phyloP scores from a whole-genome alignment of 2,797 vertebrate genomes.

The Aphelocoma californica region DNA sequence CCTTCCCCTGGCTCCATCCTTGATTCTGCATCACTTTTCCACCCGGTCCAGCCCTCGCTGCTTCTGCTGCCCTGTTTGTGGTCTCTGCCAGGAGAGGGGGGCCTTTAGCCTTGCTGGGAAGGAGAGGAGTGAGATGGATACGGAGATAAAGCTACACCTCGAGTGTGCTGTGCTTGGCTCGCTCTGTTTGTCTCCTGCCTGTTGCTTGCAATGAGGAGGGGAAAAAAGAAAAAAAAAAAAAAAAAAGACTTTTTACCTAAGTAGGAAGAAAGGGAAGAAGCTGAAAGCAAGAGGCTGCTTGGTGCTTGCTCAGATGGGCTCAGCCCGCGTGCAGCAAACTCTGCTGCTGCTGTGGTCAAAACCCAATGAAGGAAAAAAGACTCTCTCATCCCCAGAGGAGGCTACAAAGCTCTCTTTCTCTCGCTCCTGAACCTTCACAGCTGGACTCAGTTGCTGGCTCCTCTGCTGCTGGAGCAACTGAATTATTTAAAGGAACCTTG shows the following conservation, averaged over 20 bases:
- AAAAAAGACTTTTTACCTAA: neutral
- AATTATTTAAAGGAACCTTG: constrained; percentile 69
- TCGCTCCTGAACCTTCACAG: constrained; percentile 24
- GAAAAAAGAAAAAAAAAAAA: no score
- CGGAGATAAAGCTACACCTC: neutral
- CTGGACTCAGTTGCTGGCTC: constrained; percentile 54
- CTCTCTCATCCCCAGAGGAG: constrained; percentile 12
- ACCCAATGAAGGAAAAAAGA: neutral
- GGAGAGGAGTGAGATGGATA: neutral
- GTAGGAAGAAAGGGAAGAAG: neutral
- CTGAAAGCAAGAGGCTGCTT: constrained; percentile 28
- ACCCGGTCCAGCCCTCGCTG: neutral
- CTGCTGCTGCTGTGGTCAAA: constrained; percentile 48
- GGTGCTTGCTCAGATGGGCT: constrained; percentile 18
- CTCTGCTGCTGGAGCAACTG: constrained; percentile 22
- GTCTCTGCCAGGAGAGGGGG: constrained; percentile 78
- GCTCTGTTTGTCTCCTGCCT: neutral
- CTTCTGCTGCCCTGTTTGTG: constrained; percentile 28
- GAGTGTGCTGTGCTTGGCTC: neutral
- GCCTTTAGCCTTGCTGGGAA: constrained; percentile 68
- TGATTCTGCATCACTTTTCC: neutral
- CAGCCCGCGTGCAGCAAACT: neutral
- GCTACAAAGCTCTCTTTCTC: constrained; percentile 45
- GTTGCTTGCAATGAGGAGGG: neutral
- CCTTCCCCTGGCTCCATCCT: neutral